phyloP scores from a whole-genome alignment of 2,797 vertebrate species.

The Megaceryle alcyon region DNA sequence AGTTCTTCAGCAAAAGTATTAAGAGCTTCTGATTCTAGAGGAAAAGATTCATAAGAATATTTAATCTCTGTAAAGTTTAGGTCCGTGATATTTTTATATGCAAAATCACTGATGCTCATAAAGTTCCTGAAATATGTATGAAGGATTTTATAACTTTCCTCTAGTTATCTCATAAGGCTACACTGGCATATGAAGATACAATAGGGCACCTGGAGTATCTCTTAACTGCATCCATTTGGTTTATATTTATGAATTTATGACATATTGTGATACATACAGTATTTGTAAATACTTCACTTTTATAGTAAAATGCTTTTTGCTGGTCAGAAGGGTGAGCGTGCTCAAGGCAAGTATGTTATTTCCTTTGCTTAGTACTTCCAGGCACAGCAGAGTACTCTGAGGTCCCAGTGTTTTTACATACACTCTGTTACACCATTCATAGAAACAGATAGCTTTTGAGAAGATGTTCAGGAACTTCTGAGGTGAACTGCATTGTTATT shows the following conservation, averaged over 20 bases:
- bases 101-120: not conserved
- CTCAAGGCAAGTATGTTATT: not conserved
- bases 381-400: not conserved
- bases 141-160: not conserved
- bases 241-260: not conserved
- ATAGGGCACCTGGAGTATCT: not conserved
- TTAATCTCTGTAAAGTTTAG: not conserved
- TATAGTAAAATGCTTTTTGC: not conserved
- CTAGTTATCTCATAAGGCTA: not conserved
- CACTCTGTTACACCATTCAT: slow-evolving; percentile 43
- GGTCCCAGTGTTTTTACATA: slow-evolving; percentile 4
- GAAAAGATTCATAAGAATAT: not conserved
- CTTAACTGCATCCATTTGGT: not conserved
- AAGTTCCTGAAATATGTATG: not conserved
- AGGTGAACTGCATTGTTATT: slow-evolving; percentile 45
- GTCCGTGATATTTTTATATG: not conserved
- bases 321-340: not conserved
- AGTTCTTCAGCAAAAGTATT: not conserved
- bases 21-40: not conserved
- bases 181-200: not conserved
- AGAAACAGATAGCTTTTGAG: slow-evolving; percentile 30
- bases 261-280: not conserved
- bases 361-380: not conserved
- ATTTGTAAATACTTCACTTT: not conserved
- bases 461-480: slow-evolving; percentile 47